A percentile compares a stretch with the other conserved stretches of the same genome.
Evolutionary conservation across 2,888 invertebrate genomes (phyloP).

Genomic region (Sclerodermus sp.): DNA sequence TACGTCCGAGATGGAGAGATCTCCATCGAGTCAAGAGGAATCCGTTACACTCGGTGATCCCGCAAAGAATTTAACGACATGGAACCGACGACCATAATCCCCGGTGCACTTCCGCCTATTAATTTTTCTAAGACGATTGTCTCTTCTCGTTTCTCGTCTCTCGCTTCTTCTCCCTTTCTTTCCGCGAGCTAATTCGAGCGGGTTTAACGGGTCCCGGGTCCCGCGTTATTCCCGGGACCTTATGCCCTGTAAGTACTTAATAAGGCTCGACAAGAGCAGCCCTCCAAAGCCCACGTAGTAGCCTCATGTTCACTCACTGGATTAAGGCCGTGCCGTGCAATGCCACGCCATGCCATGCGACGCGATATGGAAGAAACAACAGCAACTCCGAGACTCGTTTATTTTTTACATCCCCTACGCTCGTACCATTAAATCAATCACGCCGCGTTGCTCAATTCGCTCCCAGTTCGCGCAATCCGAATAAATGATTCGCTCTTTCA

Average conservation of each 20-base stretch:
- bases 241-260: conserved; percentile 34
- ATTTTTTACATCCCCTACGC: too few relatives aligned
- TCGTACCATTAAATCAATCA: too few relatives aligned
- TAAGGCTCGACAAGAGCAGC: conserved; percentile 31
- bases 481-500: too few relatives aligned
- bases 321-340: conserved; percentile 28
- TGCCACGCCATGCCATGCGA: conserved; percentile 4
- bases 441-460: too few relatives aligned
- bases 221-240: conserved; percentile 17
- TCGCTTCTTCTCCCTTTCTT: conserved; percentile 5
- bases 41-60: too few relatives aligned
- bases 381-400: too few relatives aligned
- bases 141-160: conserved; percentile 10
- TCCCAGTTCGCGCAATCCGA: too few relatives aligned
- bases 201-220: conserved; percentile 15
- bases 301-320: conserved; percentile 22
- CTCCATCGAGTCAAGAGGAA: too few relatives aligned
- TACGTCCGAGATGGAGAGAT: too few relatives aligned
- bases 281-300: conserved; percentile 28
- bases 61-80: conserved; percentile 20
- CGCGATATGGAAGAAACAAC: conserved; percentile 21
- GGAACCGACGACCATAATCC: conserved; percentile 27
- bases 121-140: conserved; percentile 45
- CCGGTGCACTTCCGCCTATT: conserved; percentile 40
- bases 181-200: conserved; percentile 32